These are phyloP conservation scores for Sylvietta virens DNA, from an alignment of 2,113 vertebrate species.

Conservation along the genomic window DNA sequence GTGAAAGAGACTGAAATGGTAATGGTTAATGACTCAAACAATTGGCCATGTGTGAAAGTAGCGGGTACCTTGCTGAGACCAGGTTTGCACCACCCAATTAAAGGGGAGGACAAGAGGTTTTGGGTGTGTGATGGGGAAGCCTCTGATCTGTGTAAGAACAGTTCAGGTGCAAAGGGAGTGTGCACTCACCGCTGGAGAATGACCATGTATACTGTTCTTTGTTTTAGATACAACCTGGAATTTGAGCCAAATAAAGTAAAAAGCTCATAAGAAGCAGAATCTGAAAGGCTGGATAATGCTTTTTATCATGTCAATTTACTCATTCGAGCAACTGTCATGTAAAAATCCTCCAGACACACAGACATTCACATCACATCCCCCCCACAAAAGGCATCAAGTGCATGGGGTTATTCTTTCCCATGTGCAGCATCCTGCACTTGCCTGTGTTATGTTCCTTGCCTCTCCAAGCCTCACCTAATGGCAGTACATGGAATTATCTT, in stretches of 20 bases:
- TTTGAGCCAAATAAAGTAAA: neutral
- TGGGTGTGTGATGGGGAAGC: neutral
- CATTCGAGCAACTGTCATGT: neutral
- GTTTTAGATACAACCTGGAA: neutral
- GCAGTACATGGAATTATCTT: neutral
- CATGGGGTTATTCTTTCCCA: neutral
- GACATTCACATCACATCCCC: too few relatives aligned
- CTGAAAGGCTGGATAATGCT: neutral
- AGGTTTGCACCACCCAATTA: neutral
- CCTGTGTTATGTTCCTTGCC: neutral
- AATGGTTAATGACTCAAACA: neutral
- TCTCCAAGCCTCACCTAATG: neutral
- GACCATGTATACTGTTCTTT: neutral
- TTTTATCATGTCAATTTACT: neutral
- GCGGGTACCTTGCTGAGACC: neutral
- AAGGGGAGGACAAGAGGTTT: neutral
- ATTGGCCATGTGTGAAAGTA: accelerated
- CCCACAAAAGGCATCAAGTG: accelerated
- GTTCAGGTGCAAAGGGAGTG: too few relatives aligned
- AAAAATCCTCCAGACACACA: neutral
- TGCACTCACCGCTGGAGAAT: accelerated
- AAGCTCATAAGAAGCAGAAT: neutral
- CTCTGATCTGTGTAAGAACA: neutral
- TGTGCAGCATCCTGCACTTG: neutral
- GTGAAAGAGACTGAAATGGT: too few relatives aligned